phyloP scores from a whole-genome alignment of 2,888 invertebrate genomes.

The Thecocarcelia acutangulata region DNA sequence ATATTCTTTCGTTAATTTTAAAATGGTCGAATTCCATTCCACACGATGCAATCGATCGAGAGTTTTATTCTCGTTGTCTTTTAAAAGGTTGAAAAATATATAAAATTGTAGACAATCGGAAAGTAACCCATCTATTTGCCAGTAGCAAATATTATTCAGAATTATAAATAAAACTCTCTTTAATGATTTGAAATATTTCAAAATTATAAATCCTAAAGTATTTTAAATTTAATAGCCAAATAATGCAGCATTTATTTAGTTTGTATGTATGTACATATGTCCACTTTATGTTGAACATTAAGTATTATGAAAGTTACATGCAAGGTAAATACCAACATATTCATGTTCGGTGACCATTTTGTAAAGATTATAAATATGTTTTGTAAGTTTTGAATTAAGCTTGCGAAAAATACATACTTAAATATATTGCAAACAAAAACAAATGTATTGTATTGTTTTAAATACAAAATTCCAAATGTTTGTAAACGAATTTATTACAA shows the following conservation, averaged over 20 bases:
- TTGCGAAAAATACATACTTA: no score
- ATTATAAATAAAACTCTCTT: constrained; percentile 10
- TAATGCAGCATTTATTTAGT: constrained; percentile 58
- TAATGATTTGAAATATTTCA: constrained; percentile 11
- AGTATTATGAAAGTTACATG: no score
- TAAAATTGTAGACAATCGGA: neutral
- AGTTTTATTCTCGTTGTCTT: constrained; percentile 80
- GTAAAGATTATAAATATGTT: no score
- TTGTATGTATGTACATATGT: constrained; percentile 1
- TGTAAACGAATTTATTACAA: no score
- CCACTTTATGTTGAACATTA: neutral
- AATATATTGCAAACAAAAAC: no score
- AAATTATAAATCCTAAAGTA: neutral
- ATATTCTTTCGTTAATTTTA: constrained; percentile 78
- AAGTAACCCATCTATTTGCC: neutral
- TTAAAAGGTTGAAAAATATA: constrained; percentile 74
- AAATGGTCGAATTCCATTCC: constrained; percentile 81
- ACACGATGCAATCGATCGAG: constrained; percentile 80
- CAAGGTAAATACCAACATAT: neutral
- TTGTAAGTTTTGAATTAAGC: no score
- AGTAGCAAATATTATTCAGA: neutral
- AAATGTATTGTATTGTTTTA: no score
- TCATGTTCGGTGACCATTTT: no score
- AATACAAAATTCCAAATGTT: no score
- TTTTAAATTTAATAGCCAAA: constrained; percentile 52